These are phyloP conservation scores for Trissolcus basalis DNA, from an alignment of 1,140 invertebrate genomes.

Conservation along the genomic window DNA sequence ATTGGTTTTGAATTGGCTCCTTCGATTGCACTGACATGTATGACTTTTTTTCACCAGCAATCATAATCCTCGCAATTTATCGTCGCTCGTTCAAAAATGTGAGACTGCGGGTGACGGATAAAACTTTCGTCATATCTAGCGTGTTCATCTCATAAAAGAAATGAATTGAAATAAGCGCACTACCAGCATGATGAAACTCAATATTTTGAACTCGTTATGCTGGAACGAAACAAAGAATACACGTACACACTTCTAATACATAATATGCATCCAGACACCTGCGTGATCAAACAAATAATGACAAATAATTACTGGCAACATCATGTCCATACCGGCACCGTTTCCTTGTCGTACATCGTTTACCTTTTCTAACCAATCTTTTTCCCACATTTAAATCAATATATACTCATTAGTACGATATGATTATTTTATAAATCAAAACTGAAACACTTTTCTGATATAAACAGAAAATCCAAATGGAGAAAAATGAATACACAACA, in stretches of 20 bases:
- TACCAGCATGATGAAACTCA: slow-evolving; percentile 44
- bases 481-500: no score
- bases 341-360: no score
- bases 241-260: slow-evolving; percentile 8
- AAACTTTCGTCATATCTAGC: slow-evolving; percentile 26
- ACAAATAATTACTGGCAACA: background rate
- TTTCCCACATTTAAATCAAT: no score
- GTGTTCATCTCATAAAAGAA: slow-evolving; percentile 19
- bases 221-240: slow-evolving; percentile 12
- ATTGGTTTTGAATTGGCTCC: no score
- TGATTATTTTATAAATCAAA: no score
- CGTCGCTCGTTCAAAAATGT: slow-evolving; percentile 4
- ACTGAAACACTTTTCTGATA: no score
- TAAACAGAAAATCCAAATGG: no score
- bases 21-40: no score
- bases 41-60: no score
- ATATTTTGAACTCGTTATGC: slow-evolving; percentile 27
- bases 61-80: slow-evolving; percentile 2
- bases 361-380: no score
- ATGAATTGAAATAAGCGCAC: slow-evolving; percentile 23
- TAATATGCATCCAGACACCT: slow-evolving; percentile 4
- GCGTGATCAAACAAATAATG: background rate
- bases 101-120: slow-evolving; percentile 25
- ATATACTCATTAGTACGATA: no score
- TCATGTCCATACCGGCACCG: no score